A percentile compares a stretch with the other conserved stretches of the same genome.
phyloP scores from a whole-genome alignment of 35 echinoderm and acorn worm genomes.

The Hemicentrotus pulcherrimus region DNA sequence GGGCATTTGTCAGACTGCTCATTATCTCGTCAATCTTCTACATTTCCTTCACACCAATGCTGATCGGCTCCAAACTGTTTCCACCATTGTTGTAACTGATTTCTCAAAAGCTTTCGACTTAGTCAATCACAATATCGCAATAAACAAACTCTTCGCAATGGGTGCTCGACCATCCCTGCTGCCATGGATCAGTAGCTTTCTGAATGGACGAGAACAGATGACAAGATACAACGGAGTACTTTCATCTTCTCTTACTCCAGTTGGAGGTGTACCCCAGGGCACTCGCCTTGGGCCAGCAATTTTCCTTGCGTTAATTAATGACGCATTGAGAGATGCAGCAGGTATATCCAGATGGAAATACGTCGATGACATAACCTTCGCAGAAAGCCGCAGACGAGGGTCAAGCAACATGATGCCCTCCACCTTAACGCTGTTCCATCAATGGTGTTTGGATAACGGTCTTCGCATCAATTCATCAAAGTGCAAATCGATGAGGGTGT shows the following conservation, averaged over 20 bases:
- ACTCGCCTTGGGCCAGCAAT: conserved; percentile 20
- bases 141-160: too few relatives aligned
- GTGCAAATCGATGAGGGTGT: background rate
- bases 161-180: too few relatives aligned
- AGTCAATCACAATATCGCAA: too few relatives aligned
- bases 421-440: too few relatives aligned
- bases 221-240: background rate
- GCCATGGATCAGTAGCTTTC: conserved; percentile 36
- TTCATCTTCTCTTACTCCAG: conserved; percentile 14
- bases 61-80: background rate
- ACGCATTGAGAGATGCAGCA: background rate
- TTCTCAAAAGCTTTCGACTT: too few relatives aligned
- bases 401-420: background rate
- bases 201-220: background rate
- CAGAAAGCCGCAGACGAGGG: background rate
- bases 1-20: too few relatives aligned
- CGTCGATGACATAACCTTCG: conserved; percentile 43
- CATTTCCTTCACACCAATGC: too few relatives aligned
- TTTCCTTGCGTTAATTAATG: conserved; percentile 45
- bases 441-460: background rate
- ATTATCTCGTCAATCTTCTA: too few relatives aligned
- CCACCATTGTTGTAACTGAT: too few relatives aligned
- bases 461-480: background rate
- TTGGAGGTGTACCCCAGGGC: conserved; percentile 22
- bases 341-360: background rate